Evolutionary conservation across 2,113 vertebrate genomes (phyloP).

Genomic region (Chlorodrepanis virens): DNA sequence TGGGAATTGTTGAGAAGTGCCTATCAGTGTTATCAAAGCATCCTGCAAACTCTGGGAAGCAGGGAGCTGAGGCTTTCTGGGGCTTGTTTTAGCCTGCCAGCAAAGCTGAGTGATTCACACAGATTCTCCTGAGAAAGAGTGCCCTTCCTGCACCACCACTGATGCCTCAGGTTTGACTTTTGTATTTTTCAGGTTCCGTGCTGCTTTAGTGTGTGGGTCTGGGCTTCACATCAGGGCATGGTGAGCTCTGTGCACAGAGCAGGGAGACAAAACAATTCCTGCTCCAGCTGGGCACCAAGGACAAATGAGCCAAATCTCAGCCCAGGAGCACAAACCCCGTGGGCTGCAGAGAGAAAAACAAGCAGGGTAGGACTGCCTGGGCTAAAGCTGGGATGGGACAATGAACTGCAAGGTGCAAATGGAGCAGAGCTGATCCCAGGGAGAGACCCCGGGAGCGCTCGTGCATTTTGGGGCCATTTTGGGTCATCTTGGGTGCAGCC

Average conservation of each 20-base stretch:
- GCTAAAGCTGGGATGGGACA: no score
- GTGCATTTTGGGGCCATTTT: no score
- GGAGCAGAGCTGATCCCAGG: no score
- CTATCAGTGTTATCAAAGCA: not conserved
- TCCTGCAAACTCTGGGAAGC: not conserved
- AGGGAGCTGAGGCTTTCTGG: not conserved
- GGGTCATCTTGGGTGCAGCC: no score
- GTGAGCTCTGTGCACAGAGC: not conserved
- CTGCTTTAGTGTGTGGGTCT: not conserved
- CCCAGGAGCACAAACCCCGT: no score
- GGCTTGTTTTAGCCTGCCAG: not conserved
- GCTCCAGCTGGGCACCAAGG: not conserved
- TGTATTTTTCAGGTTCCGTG: not conserved
- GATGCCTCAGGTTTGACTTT: not conserved
- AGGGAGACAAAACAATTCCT: not conserved
- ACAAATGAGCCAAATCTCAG: not conserved
- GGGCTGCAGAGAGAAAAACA: no score
- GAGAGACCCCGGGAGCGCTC: no score
- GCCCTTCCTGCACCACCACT: not conserved
- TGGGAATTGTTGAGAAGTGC: not conserved
- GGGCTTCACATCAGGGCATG: fast-evolving
- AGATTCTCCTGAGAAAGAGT: not conserved
- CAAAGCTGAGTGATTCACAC: not conserved
- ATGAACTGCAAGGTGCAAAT: no score
- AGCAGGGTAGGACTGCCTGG: no score